These are phyloP conservation scores for Argopecten irradians DNA, from an alignment of 1,140 invertebrate species.

Conservation along the genomic window DNA sequence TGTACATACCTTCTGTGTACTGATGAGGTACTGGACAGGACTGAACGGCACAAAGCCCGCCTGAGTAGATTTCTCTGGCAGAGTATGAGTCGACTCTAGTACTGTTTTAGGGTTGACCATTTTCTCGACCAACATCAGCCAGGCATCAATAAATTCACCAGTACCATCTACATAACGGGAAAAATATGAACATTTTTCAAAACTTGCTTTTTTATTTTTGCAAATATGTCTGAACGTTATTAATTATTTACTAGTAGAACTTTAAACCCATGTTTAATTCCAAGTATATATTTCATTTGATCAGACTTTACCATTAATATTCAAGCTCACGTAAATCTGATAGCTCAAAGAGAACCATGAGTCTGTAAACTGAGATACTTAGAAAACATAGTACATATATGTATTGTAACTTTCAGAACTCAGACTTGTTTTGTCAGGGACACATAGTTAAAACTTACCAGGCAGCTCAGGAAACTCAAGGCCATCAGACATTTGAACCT, in stretches of 20 bases:
- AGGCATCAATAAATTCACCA: constrained; percentile 89
- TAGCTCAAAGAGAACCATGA: too few species aligned
- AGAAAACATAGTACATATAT: too few species aligned
- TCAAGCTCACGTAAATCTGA: too few species aligned
- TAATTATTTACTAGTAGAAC: not conserved
- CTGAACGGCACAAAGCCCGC: constrained; percentile 81
- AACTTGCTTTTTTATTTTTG: too few species aligned
- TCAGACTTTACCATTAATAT: too few species aligned
- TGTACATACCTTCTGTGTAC: constrained; percentile 84
- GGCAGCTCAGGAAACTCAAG: constrained; percentile 82
- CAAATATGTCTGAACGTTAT: too few species aligned
- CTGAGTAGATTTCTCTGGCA: constrained; percentile 80
- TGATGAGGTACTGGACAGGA: constrained; percentile 86
- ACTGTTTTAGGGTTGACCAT: constrained; percentile 92
- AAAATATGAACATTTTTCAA: too few species aligned
- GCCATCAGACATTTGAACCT: constrained; percentile 79
- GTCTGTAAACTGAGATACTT: too few species aligned
- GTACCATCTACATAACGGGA: constrained; percentile 67
- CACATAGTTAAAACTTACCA: constrained; percentile 69
- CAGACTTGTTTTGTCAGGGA: too few species aligned
- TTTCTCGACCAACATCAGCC: constrained; percentile 90
- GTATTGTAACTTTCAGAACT: too few species aligned
- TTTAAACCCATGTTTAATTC: not conserved
- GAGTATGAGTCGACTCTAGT: constrained; percentile 87
- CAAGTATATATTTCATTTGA: too few species aligned